Evolutionary conservation across 23 tunicate species (phyloP).

Genomic region (Botrylloides violaceus): DNA sequence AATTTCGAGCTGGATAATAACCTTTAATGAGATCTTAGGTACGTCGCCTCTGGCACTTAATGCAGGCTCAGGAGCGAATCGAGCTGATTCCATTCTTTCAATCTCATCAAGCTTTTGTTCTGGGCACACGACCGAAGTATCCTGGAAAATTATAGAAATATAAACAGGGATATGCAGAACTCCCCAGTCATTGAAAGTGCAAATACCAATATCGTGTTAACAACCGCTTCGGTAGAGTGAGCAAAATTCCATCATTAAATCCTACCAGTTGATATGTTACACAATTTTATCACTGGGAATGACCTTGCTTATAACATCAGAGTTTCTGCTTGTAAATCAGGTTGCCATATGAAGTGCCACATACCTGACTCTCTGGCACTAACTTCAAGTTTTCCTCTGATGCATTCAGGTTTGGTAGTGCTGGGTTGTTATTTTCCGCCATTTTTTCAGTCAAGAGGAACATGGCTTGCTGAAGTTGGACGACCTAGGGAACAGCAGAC

Average conservation of each 20-base stretch:
- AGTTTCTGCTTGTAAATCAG: no score
- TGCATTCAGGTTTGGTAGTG: no score
- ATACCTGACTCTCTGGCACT: slow-evolving; percentile 6
- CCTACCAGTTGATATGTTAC: no score
- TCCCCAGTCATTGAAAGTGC: no score
- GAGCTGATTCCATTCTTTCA: neutral
- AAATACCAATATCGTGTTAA: no score
- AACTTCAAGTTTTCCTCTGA: neutral
- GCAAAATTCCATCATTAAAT: no score
- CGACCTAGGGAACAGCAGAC: slow-evolving; percentile 25
- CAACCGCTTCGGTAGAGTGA: no score
- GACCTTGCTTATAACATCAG: no score
- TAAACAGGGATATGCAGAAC: no score
- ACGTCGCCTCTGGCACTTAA: slow-evolving; percentile 51
- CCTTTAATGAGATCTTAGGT: slow-evolving; percentile 42
- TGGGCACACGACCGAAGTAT: neutral
- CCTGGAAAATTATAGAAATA: no score
- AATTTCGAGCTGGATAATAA: neutral
- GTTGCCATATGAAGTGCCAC: neutral
- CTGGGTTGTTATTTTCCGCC: neutral
- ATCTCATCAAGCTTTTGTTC: neutral
- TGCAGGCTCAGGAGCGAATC: slow-evolving; percentile 13
- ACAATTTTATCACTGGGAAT: no score
- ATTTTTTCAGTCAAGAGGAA: slow-evolving; percentile 46
- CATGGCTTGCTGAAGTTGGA: slow-evolving; percentile 70